phyloP scores from a whole-genome alignment of 2,113 vertebrate species.

The Rhinopomastus cyanomelas region DNA sequence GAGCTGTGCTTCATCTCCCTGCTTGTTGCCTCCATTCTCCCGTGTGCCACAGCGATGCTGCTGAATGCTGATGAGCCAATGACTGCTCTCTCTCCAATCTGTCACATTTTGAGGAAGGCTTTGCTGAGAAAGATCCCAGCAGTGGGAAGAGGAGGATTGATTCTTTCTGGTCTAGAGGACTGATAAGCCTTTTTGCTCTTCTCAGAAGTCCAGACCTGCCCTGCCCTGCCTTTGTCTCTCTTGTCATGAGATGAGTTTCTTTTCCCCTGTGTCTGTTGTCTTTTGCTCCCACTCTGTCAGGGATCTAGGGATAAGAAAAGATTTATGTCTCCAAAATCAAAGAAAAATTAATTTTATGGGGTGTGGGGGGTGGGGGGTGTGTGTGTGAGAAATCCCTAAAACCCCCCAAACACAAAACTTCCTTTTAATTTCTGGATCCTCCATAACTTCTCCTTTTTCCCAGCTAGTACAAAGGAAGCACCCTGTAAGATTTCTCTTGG shows the following conservation, averaged over 20 bases:
- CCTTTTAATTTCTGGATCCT: not conserved
- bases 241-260: not conserved
- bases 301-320: not conserved
- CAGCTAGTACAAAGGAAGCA: not conserved
- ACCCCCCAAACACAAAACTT: not conserved
- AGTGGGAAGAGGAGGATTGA: not conserved
- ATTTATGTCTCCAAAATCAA: not conserved
- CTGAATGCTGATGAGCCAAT: not conserved
- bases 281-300: not conserved
- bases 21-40: rapidly evolving
- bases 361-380: too few relatives aligned
- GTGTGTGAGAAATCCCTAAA: too few relatives aligned
- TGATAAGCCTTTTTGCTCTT: not conserved
- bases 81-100: not conserved
- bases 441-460: not conserved
- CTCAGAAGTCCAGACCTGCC: not conserved
- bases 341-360: not conserved
- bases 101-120: not conserved
- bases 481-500: not conserved
- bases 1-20: not conserved
- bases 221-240: not conserved
- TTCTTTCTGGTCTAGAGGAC: not conserved
- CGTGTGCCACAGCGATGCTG: rapidly evolving
- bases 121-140: not conserved
- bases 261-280: not conserved